Conservation (phyloP, 2,888 invertebrate genomes). For the Rotaria socialis region DNA sequence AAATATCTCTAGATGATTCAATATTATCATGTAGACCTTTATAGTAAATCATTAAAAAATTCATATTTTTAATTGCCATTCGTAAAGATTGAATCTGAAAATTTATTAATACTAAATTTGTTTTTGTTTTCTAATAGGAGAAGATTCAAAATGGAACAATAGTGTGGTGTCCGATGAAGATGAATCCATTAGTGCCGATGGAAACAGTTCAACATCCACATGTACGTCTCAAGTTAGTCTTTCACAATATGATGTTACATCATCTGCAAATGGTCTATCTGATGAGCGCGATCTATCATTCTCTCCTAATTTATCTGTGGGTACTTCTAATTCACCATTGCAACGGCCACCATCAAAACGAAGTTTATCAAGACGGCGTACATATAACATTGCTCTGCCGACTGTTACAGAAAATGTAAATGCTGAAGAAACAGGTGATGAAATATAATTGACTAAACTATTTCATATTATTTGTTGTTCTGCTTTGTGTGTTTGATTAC, state of each 20-base stretch:
- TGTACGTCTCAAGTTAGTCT: background rate
- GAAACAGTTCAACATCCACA: conserved; percentile 2
- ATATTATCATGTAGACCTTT: too few relatives aligned
- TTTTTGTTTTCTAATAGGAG: background rate
- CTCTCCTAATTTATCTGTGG: background rate
- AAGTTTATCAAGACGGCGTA: background rate
- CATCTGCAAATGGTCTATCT: background rate
- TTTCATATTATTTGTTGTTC: too few relatives aligned
- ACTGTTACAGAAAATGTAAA: background rate
- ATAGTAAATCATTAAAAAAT: too few relatives aligned
- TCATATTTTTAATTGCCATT: too few relatives aligned
- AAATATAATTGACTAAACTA: background rate
- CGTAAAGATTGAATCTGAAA: too few relatives aligned
- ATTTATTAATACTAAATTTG: too few relatives aligned
- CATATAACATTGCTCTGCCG: background rate
- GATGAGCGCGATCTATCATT: background rate
- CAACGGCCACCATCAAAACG: background rate
- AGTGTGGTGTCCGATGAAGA: background rate
- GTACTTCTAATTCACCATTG: background rate
- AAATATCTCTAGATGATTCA: too few relatives aligned
- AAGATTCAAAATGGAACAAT: background rate
- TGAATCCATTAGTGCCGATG: background rate
- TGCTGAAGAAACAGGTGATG: background rate
- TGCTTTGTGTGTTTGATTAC: background rate
- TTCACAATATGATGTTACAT: background rate